Evolutionary conservation across 2,113 vertebrate genomes (phyloP).

Genomic region (Asarcornis scutulata): DNA sequence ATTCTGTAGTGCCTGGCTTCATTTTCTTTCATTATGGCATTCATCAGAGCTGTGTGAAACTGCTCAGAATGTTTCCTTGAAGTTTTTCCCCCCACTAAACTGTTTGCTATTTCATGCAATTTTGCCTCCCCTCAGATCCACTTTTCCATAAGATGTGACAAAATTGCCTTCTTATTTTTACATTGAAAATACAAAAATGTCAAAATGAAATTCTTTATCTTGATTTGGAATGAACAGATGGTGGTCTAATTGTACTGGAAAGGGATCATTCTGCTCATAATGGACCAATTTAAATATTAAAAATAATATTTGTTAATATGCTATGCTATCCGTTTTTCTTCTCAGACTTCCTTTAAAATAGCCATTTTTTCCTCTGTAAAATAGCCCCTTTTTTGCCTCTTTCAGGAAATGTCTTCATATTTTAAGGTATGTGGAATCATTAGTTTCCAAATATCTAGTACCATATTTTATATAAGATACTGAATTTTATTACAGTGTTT

Average conservation of each 20-base stretch:
- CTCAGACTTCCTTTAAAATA: background rate
- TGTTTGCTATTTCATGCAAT: constrained; percentile 12
- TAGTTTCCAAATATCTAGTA: background rate
- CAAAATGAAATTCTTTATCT: background rate
- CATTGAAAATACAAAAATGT: background rate
- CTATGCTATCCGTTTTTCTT: background rate
- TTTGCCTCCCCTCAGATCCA: background rate
- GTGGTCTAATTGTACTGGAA: background rate
- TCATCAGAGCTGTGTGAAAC: constrained; percentile 30
- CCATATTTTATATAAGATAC: background rate
- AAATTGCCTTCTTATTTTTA: constrained; percentile 15
- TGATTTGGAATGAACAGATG: background rate
- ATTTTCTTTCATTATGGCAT: constrained; percentile 55
- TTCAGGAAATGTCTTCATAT: background rate
- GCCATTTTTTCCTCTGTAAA: background rate
- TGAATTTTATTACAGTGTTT: background rate
- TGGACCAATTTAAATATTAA: background rate
- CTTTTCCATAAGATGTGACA: background rate
- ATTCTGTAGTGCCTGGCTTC: background rate
- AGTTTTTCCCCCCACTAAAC: background rate
- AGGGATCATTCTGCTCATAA: background rate
- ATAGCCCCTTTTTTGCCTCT: background rate
- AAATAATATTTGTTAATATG: background rate
- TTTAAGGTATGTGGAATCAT: background rate
- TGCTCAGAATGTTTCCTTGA: constrained; percentile 15